Percentiles rank a stretch among this genome's conserved stretches.
Conservation (phyloP, 1,140 invertebrate genomes). For the Lutraria rhynchaena region DNA sequence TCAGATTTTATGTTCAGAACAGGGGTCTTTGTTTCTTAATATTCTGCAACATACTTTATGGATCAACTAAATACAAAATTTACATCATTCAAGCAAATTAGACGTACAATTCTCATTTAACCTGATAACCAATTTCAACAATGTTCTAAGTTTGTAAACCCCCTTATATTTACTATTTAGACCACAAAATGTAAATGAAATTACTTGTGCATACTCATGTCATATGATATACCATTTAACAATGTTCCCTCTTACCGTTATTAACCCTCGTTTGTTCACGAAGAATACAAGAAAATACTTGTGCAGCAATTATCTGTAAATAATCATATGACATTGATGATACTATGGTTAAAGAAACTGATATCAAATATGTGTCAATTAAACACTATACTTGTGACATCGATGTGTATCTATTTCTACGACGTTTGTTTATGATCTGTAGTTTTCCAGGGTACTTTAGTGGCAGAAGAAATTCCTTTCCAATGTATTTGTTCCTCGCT, state of each 20-base stretch:
- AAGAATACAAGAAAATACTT: background rate
- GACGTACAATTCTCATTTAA: too few species aligned
- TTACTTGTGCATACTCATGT: background rate
- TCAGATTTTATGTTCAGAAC: too few species aligned
- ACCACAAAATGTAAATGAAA: too few species aligned
- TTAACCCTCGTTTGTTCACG: background rate
- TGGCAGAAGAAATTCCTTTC: slow-evolving; percentile 13
- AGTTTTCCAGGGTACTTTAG: background rate
- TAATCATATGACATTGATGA: background rate
- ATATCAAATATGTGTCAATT: background rate
- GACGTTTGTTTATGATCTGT: background rate
- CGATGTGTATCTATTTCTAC: background rate
- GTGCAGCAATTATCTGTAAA: background rate
- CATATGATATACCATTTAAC: background rate
- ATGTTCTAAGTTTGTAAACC: too few species aligned
- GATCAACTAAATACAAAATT: too few species aligned
- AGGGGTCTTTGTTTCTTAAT: too few species aligned
- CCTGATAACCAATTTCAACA: too few species aligned
- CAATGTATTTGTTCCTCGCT: background rate
- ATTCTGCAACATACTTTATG: too few species aligned
- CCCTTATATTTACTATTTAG: too few species aligned
- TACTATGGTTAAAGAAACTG: background rate
- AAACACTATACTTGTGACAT: background rate
- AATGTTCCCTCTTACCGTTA: background rate
- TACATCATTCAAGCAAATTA: too few species aligned